These are phyloP conservation scores for Orchesella flavescens DNA, from an alignment of 2,888 invertebrate species.

Conservation along the genomic window DNA sequence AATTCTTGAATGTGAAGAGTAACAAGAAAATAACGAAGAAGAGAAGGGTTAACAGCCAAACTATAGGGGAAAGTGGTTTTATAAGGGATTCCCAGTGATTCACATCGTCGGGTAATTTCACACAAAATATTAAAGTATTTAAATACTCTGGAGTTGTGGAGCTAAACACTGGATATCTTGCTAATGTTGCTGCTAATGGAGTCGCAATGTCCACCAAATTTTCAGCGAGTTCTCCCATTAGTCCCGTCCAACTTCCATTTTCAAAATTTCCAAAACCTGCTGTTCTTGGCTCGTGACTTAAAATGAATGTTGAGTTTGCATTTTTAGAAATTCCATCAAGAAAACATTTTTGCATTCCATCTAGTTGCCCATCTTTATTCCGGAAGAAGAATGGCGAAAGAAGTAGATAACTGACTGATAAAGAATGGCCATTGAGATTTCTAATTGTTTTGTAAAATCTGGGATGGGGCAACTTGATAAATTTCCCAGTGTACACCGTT, in stretches of 20 bases:
- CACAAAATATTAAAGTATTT: not conserved
- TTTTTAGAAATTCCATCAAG: slow-evolving; percentile 16
- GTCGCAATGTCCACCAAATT: slow-evolving; percentile 11
- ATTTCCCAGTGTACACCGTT: not conserved
- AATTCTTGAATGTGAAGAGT: not conserved
- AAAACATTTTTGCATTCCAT: slow-evolving; percentile 5
- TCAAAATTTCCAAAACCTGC: slow-evolving; percentile 22
- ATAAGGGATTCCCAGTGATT: slow-evolving; percentile 34
- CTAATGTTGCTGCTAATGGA: not conserved
- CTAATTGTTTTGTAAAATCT: not conserved
- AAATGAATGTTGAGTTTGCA: slow-evolving; percentile 20
- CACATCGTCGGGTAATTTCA: not conserved
- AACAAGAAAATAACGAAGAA: not conserved
- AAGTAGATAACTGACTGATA: not conserved
- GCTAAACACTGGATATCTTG: not conserved
- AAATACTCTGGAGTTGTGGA: slow-evolving; percentile 5
- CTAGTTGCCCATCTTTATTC: not conserved
- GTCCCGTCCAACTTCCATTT: slow-evolving; percentile 37
- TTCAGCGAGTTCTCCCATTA: slow-evolving; percentile 12
- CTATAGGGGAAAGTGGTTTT: slow-evolving; percentile 26
- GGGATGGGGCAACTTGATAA: not conserved
- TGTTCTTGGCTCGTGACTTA: not conserved
- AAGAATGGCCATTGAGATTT: not conserved
- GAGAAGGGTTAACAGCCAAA: slow-evolving; percentile 17
- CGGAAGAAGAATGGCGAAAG: not conserved